Evolutionary conservation across 2,888 invertebrate species (phyloP).

Genomic region (Deroplatys truncata): DNA sequence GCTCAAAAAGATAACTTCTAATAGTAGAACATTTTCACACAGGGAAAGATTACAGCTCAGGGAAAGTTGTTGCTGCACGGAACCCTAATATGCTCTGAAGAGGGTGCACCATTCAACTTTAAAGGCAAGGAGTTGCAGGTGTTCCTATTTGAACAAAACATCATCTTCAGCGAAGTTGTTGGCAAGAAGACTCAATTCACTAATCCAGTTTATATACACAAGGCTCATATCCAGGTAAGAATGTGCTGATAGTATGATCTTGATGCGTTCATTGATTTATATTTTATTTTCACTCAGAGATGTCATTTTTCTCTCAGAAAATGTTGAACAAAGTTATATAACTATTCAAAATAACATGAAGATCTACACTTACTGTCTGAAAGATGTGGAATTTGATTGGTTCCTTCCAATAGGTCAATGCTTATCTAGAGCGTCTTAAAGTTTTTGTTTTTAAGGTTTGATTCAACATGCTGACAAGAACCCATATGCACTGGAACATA

Average conservation of each 20-base stretch:
- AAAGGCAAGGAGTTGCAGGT: constrained; percentile 85
- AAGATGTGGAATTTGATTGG: too few relatives aligned
- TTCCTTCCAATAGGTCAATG: too few relatives aligned
- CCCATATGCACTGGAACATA: too few relatives aligned
- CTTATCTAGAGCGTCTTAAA: too few relatives aligned
- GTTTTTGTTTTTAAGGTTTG: too few relatives aligned
- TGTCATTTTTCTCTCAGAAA: neutral
- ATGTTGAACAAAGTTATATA: neutral
- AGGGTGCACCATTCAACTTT: constrained; percentile 43
- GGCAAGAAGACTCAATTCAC: constrained; percentile 90
- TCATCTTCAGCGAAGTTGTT: constrained; percentile 92
- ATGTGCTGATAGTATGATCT: too few relatives aligned
- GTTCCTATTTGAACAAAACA: constrained; percentile 96
- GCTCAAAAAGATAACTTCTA: neutral
- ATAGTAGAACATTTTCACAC: constrained; percentile 38
- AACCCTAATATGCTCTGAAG: constrained; percentile 67
- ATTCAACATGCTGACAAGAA: too few relatives aligned
- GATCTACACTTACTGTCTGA: too few relatives aligned
- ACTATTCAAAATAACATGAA: too few relatives aligned
- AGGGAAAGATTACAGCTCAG: constrained; percentile 96
- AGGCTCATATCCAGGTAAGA: constrained; percentile 83
- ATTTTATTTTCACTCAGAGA: too few relatives aligned
- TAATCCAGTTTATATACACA: constrained; percentile 91
- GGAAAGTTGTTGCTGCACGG: constrained; percentile 91
- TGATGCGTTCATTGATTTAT: too few relatives aligned